These are phyloP conservation scores for Periophthalmus modestus DNA, from an alignment of 2,113 vertebrate genomes.

Conservation along the genomic window DNA sequence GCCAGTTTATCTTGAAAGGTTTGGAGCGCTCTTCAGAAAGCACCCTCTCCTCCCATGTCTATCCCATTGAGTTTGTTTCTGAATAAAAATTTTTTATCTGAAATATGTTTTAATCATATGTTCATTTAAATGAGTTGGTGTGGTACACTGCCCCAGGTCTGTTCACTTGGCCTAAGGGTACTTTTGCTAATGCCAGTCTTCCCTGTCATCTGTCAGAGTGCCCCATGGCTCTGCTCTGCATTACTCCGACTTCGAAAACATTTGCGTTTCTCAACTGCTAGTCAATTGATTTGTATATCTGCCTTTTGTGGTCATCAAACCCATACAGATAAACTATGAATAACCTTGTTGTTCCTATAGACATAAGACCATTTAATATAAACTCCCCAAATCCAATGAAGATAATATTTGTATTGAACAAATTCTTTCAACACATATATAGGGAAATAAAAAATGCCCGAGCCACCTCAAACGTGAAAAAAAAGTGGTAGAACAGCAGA, in stretches of 20 bases:
- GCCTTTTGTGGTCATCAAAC: not conserved
- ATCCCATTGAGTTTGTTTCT: conserved; percentile 32
- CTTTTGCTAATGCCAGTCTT: not conserved
- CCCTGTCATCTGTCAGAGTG: not conserved
- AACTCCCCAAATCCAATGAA: too few relatives aligned
- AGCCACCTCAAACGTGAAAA: too few relatives aligned
- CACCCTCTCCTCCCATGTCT: conserved; percentile 34
- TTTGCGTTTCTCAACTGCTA: not conserved
- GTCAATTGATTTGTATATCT: not conserved
- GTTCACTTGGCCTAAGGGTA: not conserved
- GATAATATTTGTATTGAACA: too few relatives aligned
- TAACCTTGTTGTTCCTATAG: not conserved
- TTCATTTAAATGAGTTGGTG: not conserved
- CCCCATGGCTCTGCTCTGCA: not conserved
- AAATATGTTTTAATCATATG: conserved; percentile 4
- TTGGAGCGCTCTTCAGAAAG: conserved; percentile 49
- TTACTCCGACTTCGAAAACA: not conserved
- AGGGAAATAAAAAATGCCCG: too few relatives aligned
- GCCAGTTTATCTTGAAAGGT: conserved; percentile 65
- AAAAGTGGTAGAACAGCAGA: too few relatives aligned
- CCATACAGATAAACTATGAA: not conserved
- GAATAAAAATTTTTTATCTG: conserved; percentile 5
- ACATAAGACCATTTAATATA: not conserved
- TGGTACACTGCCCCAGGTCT: not conserved
- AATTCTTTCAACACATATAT: too few relatives aligned